Conservation (phyloP, 2,888 invertebrate genomes). For the Osmoderma eremita region DNA sequence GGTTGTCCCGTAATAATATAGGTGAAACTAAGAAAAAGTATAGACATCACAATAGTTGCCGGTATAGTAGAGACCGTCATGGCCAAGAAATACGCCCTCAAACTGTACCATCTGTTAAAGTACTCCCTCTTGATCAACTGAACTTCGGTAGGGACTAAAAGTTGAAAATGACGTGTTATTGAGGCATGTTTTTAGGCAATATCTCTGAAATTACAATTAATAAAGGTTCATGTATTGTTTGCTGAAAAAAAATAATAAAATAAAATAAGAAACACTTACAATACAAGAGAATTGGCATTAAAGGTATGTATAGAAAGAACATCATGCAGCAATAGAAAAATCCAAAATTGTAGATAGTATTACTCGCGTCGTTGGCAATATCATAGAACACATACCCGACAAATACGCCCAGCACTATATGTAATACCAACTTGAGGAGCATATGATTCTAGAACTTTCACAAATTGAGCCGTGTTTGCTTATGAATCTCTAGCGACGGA, state of each 20-base stretch:
- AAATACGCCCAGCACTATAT: constrained; percentile 74
- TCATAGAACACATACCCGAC: constrained; percentile 76
- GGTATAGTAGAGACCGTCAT: constrained; percentile 78
- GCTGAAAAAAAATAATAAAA: neutral
- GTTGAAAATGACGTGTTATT: no score
- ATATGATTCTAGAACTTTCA: constrained; percentile 71
- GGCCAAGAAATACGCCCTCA: constrained; percentile 83
- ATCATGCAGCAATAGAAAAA: constrained; percentile 84
- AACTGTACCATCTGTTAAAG: constrained; percentile 86
- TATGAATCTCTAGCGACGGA: neutral
- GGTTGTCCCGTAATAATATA: constrained; percentile 83
- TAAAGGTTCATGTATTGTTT: no score
- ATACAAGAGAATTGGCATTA: constrained; percentile 82
- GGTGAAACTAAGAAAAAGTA: constrained; percentile 75
- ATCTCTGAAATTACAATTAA: no score
- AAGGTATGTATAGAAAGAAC: constrained; percentile 82
- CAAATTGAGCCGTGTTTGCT: neutral
- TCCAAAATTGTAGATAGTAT: constrained; percentile 85
- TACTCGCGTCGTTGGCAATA: constrained; percentile 83
- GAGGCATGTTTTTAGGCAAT: no score
- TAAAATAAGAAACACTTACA: constrained; percentile 72
- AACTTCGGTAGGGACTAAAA: constrained; percentile 82
- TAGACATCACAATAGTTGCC: constrained; percentile 73
- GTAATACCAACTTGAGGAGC: constrained; percentile 74
- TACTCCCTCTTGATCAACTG: constrained; percentile 82